Base-by-base conservation (phyloP, 2,888 invertebrate species). In the Diogma glabrata region DNA sequence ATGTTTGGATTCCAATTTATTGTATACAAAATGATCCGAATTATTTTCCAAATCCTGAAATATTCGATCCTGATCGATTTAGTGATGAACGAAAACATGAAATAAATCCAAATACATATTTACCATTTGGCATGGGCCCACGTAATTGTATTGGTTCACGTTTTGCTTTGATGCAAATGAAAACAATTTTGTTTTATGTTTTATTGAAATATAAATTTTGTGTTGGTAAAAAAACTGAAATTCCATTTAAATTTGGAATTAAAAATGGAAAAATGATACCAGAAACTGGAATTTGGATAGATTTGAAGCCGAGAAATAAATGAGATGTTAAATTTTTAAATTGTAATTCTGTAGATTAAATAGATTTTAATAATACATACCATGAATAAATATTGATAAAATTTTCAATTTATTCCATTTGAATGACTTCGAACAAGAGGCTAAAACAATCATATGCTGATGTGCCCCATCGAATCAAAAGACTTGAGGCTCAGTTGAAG, bases 71-170 rank as follows among this genome's bases (percentile, higher is more conserved):
- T 10, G 69, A 76, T 58, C 61, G 78, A 3, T 79, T 79, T 58
- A 75, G 67, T 2, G 72, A 75, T 0, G 72, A 75, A 43, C 77
- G 77, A 55, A 75, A 74, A 54, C 60, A 64, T 3, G 67, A 67
- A 4, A 63, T 72, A 7, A 61, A 64, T 33, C 67, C 69, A 1
- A 69, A 67, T 36, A 62, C 69, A 0, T 77, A 75, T 57, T 56
- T 75, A 54, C 77, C 78, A 0, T 79, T 78, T 51, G 78, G 78
- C 7, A 53, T 65, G 1, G 81, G 81, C 7, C 78, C 79, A 0
- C 71, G 80, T 54, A 76, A 71, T 58, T 81, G 81, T 56, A 75
- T 81, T 45, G 81, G 78, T 9, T 51, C 49, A 28, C 49, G 52
- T 19, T 52, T 50, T 47, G 52, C 53, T n/a, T 46, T 55, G 46